Conservation (phyloP, 2,113 vertebrate genomes). For the Potamarius usumacintae region DNA sequence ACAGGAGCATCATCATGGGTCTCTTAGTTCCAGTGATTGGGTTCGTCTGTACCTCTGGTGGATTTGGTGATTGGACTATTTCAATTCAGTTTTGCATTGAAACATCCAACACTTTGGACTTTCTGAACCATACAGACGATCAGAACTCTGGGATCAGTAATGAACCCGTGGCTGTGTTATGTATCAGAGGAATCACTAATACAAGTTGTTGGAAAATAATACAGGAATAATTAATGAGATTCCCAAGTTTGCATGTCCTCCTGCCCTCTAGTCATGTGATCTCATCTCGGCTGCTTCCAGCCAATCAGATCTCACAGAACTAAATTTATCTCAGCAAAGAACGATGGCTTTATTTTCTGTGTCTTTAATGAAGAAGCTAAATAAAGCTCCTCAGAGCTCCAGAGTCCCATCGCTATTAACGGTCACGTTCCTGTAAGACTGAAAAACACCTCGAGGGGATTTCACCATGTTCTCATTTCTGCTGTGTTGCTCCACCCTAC, state of each 20-base stretch:
- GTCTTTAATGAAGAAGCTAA: constrained; percentile 14
- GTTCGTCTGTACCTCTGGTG: no score
- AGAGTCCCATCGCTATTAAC: constrained; percentile 42
- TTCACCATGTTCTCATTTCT: constrained; percentile 33
- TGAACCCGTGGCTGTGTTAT: not conserved
- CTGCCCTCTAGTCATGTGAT: not conserved
- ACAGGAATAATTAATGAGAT: not conserved
- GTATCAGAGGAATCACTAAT: not conserved
- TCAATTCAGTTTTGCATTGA: no score
- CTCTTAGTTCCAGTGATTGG: no score
- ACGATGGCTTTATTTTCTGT: not conserved
- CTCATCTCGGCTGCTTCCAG: not conserved
- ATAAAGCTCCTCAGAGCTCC: constrained; percentile 10
- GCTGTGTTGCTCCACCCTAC: not conserved
- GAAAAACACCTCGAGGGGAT: constrained; percentile 2
- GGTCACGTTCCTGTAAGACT: constrained; percentile 33
- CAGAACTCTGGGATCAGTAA: no score
- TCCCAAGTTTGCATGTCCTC: no score
- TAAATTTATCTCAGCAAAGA: not conserved
- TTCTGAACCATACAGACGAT: not conserved
- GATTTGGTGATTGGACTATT: no score
- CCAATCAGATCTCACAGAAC: not conserved
- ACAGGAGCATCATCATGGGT: no score
- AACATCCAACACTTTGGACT: not conserved
- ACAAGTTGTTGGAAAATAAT: not conserved